phyloP scores from a whole-genome alignment of 2,113 vertebrate species.

The Ifrita kowaldi region DNA sequence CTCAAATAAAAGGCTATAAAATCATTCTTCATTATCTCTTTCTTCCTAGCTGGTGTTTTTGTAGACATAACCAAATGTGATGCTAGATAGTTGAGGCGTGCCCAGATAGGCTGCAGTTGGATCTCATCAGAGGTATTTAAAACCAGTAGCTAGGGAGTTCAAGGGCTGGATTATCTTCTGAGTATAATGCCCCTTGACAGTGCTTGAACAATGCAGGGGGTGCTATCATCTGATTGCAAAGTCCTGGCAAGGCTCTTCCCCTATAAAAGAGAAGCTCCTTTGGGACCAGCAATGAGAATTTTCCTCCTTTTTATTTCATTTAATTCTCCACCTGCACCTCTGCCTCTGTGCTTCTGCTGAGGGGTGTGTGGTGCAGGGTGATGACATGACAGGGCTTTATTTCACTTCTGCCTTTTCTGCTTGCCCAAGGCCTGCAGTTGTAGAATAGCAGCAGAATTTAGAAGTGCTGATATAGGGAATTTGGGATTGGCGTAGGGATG shows the following conservation, averaged over 20 bases:
- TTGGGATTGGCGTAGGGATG: background rate
- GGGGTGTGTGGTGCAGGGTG: background rate
- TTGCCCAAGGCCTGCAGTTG: background rate
- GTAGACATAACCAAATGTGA: conserved; percentile 31
- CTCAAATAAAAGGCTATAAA: conserved; percentile 71
- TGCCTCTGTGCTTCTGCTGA: background rate
- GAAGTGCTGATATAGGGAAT: conserved; percentile 27
- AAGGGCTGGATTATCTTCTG: conserved; percentile 41
- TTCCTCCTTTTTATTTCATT: background rate
- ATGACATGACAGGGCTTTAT: background rate
- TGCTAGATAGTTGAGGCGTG: background rate
- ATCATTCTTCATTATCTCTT: conserved; percentile 72
- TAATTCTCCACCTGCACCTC: background rate
- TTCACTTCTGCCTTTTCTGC: conserved; percentile 7
- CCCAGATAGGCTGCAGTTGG: background rate
- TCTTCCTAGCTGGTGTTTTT: conserved; percentile 65
- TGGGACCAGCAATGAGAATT: background rate
- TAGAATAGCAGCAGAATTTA: conserved; percentile 39
- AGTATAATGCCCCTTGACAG: conserved; percentile 35
- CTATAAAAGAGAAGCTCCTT: background rate
- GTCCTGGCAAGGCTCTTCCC: background rate
- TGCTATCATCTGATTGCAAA: conserved; percentile 42
- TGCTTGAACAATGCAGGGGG: background rate
- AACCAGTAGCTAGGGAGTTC: background rate
- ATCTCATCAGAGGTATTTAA: conserved; percentile 19